phyloP scores from a whole-genome alignment of 2,113 vertebrate species.

The Bostrychus sinensis region DNA sequence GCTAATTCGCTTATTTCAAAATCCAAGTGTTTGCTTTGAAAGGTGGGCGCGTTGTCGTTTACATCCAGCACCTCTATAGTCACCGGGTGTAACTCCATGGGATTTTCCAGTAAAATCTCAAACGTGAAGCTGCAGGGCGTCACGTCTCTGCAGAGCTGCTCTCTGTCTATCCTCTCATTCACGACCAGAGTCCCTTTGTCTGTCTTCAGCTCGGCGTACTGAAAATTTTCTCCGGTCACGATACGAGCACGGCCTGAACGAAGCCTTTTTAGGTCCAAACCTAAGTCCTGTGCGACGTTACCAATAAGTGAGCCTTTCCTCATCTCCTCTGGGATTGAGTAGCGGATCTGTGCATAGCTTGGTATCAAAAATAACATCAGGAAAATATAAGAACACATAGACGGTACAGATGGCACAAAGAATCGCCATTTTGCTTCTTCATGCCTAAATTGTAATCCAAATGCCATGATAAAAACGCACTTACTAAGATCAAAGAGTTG shows the following conservation, averaged over 20 bases:
- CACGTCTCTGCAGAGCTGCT: slow-evolving; percentile 74
- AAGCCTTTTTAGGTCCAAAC: slow-evolving; percentile 70
- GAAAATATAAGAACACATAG: slow-evolving; percentile 10
- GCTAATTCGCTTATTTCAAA: slow-evolving; percentile 67
- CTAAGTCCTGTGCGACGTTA: slow-evolving; percentile 77
- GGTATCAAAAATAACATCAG: background rate
- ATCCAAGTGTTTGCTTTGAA: slow-evolving; percentile 41
- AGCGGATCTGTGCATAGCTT: slow-evolving; percentile 59
- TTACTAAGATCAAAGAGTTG: background rate
- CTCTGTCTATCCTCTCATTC: slow-evolving; percentile 82
- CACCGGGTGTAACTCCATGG: slow-evolving; percentile 75
- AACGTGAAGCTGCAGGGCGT: slow-evolving; percentile 76
- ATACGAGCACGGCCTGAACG: slow-evolving; percentile 72
- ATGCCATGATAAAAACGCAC: slow-evolving; percentile 32
- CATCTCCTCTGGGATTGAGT: slow-evolving; percentile 78
- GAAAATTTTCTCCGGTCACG: slow-evolving; percentile 66
- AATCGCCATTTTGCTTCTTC: slow-evolving; percentile 27
- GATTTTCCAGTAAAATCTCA: slow-evolving; percentile 78
- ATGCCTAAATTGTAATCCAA: background rate
- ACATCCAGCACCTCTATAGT: slow-evolving; percentile 77
- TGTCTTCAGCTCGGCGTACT: slow-evolving; percentile 73
- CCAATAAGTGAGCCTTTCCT: slow-evolving; percentile 77
- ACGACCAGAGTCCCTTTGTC: slow-evolving; percentile 69
- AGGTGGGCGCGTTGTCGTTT: slow-evolving; percentile 72
- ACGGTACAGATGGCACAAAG: background rate